Percentiles rank a stretch among this genome's conserved stretches.
phyloP scores from a whole-genome alignment of 2,113 vertebrate species.

The Actenoides lindsayi region DNA sequence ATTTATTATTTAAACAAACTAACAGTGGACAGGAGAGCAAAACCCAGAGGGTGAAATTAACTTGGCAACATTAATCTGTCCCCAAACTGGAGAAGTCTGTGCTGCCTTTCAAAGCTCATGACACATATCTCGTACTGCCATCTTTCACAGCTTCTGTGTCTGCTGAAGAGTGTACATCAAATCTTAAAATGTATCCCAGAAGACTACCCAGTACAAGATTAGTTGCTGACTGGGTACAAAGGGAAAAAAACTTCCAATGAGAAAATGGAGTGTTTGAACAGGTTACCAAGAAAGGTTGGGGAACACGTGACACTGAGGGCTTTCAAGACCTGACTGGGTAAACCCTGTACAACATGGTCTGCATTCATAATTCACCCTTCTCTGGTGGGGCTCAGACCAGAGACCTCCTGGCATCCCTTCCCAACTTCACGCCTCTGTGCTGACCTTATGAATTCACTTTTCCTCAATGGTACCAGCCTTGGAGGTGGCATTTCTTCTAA shows the following conservation, averaged over 20 bases:
- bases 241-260: neutral
- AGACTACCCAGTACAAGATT: neutral
- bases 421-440: neutral
- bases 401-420: neutral
- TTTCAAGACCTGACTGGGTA: neutral
- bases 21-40: neutral
- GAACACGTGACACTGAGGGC: fast-evolving
- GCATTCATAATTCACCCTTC: neutral
- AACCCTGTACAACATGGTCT: neutral
- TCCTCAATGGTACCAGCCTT: neutral
- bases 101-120: neutral
- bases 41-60: neutral
- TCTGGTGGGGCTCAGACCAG: neutral
- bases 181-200: neutral
- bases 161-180: neutral
- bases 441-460: neutral
- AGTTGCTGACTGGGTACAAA: neutral
- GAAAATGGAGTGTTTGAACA: neutral
- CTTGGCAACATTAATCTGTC: neutral
- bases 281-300: neutral
- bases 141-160: neutral
- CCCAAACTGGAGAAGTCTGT: neutral
- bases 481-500: neutral
- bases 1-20: neutral
- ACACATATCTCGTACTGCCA: neutral